Percentiles rank a stretch among this genome's conserved stretches.
Evolutionary conservation across 2,113 vertebrate genomes (phyloP).

Genomic region (Pica pica): DNA sequence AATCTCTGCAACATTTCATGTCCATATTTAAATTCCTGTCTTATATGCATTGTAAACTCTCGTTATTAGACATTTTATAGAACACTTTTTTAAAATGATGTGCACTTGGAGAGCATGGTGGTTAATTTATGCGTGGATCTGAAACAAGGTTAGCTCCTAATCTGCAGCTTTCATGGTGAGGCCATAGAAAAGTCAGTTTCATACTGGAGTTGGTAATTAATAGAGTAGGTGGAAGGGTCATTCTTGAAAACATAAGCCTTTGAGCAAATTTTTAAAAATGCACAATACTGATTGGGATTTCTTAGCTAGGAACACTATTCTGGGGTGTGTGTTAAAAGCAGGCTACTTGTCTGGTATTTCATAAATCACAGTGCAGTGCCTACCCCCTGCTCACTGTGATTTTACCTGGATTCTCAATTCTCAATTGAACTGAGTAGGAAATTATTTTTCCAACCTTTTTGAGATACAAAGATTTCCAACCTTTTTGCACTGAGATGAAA

Average conservation of each 20-base stretch:
- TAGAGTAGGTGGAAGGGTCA: slow-evolving; percentile 38
- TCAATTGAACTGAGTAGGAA: not conserved
- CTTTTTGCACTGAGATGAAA: not conserved
- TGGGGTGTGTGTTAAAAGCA: slow-evolving; percentile 9
- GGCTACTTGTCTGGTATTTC: slow-evolving; percentile 8
- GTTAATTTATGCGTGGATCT: not conserved
- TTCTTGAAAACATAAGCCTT: slow-evolving; percentile 44
- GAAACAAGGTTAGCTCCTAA: slow-evolving; percentile 19
- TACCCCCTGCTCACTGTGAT: not conserved
- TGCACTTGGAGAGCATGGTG: not conserved
- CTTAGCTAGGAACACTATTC: slow-evolving; percentile 7
- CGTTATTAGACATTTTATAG: not conserved
- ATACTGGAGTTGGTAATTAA: slow-evolving; percentile 41
- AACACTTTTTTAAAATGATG: not conserved
- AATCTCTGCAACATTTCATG: not conserved
- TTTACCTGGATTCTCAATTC: slow-evolving; percentile 10
- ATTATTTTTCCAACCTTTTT: not conserved
- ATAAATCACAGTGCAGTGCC: not conserved
- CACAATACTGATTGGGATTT: not conserved
- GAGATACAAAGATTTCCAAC: not conserved
- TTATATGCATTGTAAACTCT: not conserved
- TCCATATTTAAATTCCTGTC: not conserved
- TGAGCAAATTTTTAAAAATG: slow-evolving; percentile 3
- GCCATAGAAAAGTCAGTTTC: slow-evolving; percentile 10
- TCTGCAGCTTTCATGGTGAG: slow-evolving; percentile 11